These are phyloP conservation scores for Drosophila navojoa DNA, from an alignment of 1,140 invertebrate species.

Conservation along the genomic window DNA sequence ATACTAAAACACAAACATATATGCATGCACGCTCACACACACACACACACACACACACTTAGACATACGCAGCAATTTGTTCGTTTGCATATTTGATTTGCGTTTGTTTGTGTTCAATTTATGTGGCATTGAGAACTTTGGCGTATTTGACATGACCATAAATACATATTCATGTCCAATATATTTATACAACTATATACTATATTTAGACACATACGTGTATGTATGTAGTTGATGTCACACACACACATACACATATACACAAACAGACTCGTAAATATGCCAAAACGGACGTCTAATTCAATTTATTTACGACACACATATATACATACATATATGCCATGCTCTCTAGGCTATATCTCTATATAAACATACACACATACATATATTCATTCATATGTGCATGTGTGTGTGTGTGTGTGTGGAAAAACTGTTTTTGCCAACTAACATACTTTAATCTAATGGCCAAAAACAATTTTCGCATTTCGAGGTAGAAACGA, in stretches of 20 bases:
- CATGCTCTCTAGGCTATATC: conserved; percentile 2
- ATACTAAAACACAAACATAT: conserved; percentile 9
- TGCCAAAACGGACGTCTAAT: conserved; percentile 71
- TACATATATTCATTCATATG: conserved; percentile 22
- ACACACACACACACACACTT: not conserved
- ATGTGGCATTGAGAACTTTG: conserved; percentile 76
- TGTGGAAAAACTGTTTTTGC: conserved; percentile 14
- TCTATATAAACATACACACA: not conserved
- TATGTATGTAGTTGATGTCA: not conserved
- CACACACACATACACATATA: too few species aligned
- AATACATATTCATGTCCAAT: conserved; percentile 27
- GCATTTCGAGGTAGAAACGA: conserved; percentile 4
- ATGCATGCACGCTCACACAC: conserved; percentile 5
- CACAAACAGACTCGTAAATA: conserved; percentile 73
- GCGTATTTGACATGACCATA: conserved; percentile 66
- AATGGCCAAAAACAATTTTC: conserved; percentile 35
- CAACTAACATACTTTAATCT: conserved; percentile 49
- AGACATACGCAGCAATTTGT: conserved; percentile 43
- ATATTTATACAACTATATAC: not conserved
- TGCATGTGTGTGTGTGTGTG: not conserved
- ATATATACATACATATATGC: conserved; percentile 57
- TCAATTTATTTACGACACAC: conserved; percentile 47
- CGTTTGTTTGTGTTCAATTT: conserved; percentile 60
- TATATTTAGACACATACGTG: conserved; percentile 1
- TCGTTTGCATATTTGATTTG: conserved; percentile 80